Evolutionary conservation across 2,797 vertebrate species (phyloP), one percentile per base, ranked within the genome.

Genomic region (Pangasius djambal): DNA sequence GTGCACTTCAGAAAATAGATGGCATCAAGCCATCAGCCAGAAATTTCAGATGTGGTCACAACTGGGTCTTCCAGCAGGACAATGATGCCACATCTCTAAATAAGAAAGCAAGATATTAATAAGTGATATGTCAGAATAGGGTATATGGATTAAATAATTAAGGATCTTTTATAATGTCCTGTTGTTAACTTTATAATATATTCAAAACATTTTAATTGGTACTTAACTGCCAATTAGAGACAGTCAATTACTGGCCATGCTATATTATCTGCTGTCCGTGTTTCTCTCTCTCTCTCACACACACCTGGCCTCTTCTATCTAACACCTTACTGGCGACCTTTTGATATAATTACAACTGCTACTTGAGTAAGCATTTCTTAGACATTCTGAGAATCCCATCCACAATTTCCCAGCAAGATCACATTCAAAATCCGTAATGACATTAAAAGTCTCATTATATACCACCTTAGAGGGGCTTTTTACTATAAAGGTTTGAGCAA

Each of bases 311-410:
- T 48, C 48, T 48, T 48, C 83, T 52, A 52, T 52, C 85, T 88
- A 74, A 13, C 50, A 52, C 90, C 86, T 87, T 65, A 83, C 92
- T 87, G 83, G 91, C 72, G 88, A 84, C 89, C 88, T 89, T 91
- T 92, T 92, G 72, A 90, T 89, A 90, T 90, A 92, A 92, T 92
- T 90, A 89, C 87, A 91, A 90, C 89, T 87, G 85, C 90, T 92
- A 88, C 88, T 91, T 92, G 88, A 91, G 83, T 91, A 90, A 90
- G 81, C 87, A 89, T 93, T 89, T 90, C 86, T 88, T 90, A 93
- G 92, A 92, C 85, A 89, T 59, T 83, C 88, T 88, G 90, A 88
- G 86, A 89, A 89, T 89, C 89, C 52, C 87, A 81, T 83, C 88
- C 52, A 50, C 67, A 74, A 55, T 90, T 90, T 87, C 40, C 40